These are phyloP conservation scores for Sphyrna mokarran DNA, from an alignment of 2,113 vertebrate genomes.

Conservation along the genomic window DNA sequence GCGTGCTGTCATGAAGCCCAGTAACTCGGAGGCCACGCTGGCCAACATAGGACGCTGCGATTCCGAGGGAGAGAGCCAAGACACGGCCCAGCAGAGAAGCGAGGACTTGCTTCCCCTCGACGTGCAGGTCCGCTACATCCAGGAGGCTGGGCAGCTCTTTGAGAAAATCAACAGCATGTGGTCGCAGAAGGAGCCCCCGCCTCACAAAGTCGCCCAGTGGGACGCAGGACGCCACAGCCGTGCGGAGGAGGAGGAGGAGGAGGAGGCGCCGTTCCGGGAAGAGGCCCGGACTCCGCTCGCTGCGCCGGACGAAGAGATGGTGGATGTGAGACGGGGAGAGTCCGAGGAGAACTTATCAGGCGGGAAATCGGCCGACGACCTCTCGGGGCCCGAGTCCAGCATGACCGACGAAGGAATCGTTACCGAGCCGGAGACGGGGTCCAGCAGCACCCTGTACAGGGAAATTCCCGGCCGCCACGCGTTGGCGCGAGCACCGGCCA, in stretches of 20 bases:
- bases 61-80: slow-evolving; percentile 55
- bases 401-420: slow-evolving; percentile 94
- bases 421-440: slow-evolving; percentile 71
- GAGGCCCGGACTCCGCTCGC: background rate
- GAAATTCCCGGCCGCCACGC: slow-evolving; percentile 57
- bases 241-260: slow-evolving; percentile 39
- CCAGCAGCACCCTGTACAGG: slow-evolving; percentile 50
- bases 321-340: slow-evolving; percentile 48
- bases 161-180: slow-evolving; percentile 89
- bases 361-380: slow-evolving; percentile 72
- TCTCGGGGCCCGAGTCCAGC: slow-evolving; percentile 82
- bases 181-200: slow-evolving; percentile 59
- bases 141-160: slow-evolving; percentile 89
- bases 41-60: slow-evolving; percentile 52
- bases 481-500: slow-evolving; percentile 64
- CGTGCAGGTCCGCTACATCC: slow-evolving; percentile 79
- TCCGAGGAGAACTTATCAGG: slow-evolving; percentile 57
- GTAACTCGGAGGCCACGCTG: slow-evolving; percentile 80
- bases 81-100: slow-evolving; percentile 50
- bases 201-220: slow-evolving; percentile 49
- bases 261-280: slow-evolving; percentile 32
- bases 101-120: slow-evolving; percentile 60
- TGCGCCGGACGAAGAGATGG: slow-evolving; percentile 42
- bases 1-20: slow-evolving; percentile 64
- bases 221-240: slow-evolving; percentile 53